Evolutionary conservation across 2,797 vertebrate genomes (phyloP).

Genomic region (Aviceda leuphotes): DNA sequence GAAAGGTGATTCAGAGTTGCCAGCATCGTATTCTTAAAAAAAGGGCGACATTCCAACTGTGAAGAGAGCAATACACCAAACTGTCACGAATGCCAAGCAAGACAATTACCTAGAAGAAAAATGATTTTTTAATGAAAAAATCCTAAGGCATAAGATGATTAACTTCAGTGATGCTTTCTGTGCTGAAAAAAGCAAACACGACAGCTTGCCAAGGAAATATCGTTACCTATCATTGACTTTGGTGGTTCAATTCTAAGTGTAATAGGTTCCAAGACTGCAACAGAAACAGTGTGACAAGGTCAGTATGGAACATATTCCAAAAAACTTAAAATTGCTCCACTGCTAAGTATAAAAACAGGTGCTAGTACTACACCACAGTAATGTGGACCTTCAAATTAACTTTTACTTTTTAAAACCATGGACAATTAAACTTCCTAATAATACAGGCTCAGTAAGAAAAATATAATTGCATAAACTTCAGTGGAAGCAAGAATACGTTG

Average conservation of each 20-base stretch:
- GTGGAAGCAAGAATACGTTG: background rate
- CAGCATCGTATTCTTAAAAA: background rate
- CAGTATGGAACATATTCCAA: background rate
- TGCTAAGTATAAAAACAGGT: background rate
- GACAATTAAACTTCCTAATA: background rate
- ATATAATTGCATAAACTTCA: background rate
- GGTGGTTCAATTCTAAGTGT: constrained; percentile 66
- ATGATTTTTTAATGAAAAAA: constrained; percentile 8
- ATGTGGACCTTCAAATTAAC: background rate
- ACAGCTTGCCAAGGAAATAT: constrained; percentile 25
- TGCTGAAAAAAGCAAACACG: constrained; percentile 10
- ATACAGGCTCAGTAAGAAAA: background rate
- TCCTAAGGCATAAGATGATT: background rate
- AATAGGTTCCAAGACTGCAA: constrained; percentile 66
- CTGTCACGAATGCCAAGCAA: background rate
- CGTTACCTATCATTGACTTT: constrained; percentile 73
- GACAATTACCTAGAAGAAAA: constrained; percentile 45
- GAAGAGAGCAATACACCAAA: background rate
- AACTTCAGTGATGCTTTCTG: constrained; percentile 20
- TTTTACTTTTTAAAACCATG: background rate
- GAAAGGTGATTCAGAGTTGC: constrained; percentile 4
- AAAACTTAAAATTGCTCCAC: background rate
- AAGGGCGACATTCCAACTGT: background rate
- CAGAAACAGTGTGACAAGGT: constrained; percentile 29
- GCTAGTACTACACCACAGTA: background rate